Percentiles rank a stretch among this genome's conserved stretches.
Conservation (phyloP, 1,140 invertebrate genomes). For the Oppia nitens region DNA sequence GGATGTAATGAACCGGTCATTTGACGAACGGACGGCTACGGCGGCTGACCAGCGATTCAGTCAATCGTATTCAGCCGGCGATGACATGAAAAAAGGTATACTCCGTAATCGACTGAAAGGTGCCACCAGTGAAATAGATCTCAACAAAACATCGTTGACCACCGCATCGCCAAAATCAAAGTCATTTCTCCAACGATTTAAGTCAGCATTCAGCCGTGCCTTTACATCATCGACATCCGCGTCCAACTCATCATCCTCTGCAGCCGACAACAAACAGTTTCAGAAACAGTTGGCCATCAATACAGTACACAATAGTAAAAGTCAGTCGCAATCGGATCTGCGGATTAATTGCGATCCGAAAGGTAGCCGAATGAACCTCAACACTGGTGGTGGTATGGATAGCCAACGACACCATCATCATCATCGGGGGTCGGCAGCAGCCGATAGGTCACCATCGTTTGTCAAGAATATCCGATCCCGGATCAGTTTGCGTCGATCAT, state of each 20-base stretch:
- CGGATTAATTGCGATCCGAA: not conserved
- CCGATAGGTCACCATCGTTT: no score
- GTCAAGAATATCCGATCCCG: not conserved
- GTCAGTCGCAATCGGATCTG: not conserved
- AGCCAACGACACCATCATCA: not conserved
- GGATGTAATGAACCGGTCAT: not conserved
- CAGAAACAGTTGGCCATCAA: not conserved
- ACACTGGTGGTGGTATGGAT: not conserved
- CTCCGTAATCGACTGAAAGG: not conserved
- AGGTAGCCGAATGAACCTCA: no score
- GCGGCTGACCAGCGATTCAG: not conserved
- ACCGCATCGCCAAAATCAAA: not conserved
- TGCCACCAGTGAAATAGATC: not conserved
- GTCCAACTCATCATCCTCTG: no score
- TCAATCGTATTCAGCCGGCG: not conserved
- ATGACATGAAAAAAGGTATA: not conserved
- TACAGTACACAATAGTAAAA: not conserved
- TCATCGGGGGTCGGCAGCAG: not conserved
- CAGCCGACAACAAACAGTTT: not conserved
- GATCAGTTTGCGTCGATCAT: not conserved
- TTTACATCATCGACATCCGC: no score
- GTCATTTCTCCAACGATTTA: not conserved
- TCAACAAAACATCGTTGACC: not conserved
- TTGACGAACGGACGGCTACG: not conserved
- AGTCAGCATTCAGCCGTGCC: not conserved